Evolutionary conservation across 2,888 invertebrate species (phyloP).

Genomic region (Dusona sp.): DNA sequence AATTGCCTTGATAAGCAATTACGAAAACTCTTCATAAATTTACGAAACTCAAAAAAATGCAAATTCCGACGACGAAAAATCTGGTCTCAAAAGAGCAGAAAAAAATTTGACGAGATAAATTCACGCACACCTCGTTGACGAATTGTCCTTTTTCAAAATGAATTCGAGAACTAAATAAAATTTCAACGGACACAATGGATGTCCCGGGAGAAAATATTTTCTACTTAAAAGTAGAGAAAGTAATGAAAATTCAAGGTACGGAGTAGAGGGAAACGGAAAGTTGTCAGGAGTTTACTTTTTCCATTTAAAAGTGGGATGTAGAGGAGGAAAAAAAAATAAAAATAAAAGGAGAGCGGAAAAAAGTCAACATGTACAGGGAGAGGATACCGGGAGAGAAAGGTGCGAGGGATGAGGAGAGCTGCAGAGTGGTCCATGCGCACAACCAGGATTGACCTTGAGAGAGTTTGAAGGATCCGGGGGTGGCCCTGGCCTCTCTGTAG

Average conservation of each 20-base stretch:
- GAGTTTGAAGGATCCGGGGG: slow-evolving; percentile 43
- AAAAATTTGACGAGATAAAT: neutral
- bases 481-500: slow-evolving; percentile 65
- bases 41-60: neutral
- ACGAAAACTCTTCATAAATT: neutral
- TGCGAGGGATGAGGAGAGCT: slow-evolving; percentile 48
- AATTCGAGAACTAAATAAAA: neutral
- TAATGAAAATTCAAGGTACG: neutral
- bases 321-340: neutral
- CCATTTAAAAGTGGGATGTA: neutral
- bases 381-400: slow-evolving; percentile 18
- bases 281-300: neutral
- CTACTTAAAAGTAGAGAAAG: neutral
- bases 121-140: neutral
- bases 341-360: neutral
- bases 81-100: neutral
- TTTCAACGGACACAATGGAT: neutral
- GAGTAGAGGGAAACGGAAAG: neutral
- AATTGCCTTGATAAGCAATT: too few species aligned
- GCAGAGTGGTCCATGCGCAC: slow-evolving; percentile 59
- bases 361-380: neutral
- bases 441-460: slow-evolving; percentile 68
- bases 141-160: neutral
- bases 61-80: neutral
- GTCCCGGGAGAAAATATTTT: neutral